These are phyloP conservation scores for Lepus americanus DNA, from an alignment of 2,113 vertebrate genomes.

Conservation along the genomic window DNA sequence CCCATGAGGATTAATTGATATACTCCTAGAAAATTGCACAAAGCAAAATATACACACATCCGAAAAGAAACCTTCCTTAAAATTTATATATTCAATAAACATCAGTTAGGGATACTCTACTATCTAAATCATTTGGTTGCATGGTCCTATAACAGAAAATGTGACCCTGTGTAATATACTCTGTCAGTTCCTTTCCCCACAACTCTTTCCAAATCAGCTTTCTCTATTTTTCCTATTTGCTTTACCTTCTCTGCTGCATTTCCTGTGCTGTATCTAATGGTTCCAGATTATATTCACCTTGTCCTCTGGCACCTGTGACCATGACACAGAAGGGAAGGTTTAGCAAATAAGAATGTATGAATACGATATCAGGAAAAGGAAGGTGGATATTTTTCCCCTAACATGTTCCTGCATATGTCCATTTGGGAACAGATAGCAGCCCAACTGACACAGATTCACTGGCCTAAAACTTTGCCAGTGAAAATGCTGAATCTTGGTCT, in stretches of 20 bases:
- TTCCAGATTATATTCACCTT: neutral
- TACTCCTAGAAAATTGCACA: neutral
- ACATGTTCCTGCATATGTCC: neutral
- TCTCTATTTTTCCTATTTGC: conserved; percentile 3
- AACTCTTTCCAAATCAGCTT: neutral
- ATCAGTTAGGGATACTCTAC: neutral
- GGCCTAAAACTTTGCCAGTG: neutral
- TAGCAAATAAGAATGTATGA: neutral
- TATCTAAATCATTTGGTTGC: neutral
- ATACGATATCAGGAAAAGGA: neutral
- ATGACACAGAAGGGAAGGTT: neutral
- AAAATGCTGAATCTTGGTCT: neutral
- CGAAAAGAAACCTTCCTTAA: neutral
- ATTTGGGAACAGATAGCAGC: neutral
- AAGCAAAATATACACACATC: neutral
- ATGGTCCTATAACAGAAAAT: neutral
- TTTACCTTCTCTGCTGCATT: neutral
- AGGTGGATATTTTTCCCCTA: neutral
- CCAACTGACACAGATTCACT: neutral
- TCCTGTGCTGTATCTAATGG: neutral
- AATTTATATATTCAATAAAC: conserved; percentile 4
- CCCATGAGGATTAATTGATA: conserved; percentile 17
- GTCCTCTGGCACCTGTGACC: neutral
- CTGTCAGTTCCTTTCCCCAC: neutral
- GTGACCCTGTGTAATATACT: neutral